These are phyloP conservation scores for Podarcis lilfordi DNA, from an alignment of 2,797 vertebrate species.

Conservation along the genomic window DNA sequence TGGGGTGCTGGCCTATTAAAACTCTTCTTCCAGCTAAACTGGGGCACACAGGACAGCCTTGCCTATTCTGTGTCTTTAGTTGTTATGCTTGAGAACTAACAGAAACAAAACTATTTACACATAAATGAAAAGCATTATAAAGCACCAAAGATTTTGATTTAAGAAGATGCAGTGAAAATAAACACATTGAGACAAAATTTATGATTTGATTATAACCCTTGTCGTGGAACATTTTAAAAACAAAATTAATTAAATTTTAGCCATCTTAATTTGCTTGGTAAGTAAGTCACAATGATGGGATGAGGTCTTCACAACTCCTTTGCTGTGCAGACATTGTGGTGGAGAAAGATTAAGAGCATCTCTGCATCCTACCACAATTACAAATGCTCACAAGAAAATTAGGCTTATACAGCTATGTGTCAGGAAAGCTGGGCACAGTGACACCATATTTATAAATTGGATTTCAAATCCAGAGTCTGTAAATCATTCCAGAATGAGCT, in stretches of 20 bases:
- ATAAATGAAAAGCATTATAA: background rate
- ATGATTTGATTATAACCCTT: background rate
- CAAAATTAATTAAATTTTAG: background rate
- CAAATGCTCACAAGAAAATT: background rate
- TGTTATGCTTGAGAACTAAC: background rate
- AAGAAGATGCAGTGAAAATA: background rate
- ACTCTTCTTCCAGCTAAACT: background rate
- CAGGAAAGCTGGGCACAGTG: background rate
- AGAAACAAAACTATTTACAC: rapidly evolving
- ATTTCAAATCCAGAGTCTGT: background rate
- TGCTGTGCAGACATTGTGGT: background rate
- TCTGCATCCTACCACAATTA: background rate
- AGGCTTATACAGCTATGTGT: background rate
- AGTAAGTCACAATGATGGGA: background rate
- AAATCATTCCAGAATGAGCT: background rate
- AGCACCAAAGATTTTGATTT: background rate
- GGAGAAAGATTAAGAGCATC: background rate
- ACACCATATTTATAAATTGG: background rate
- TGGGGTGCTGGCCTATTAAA: too few relatives aligned
- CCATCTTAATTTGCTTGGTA: background rate
- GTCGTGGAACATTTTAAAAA: background rate
- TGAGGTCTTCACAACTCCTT: background rate
- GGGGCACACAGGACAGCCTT: background rate
- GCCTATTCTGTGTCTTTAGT: background rate
- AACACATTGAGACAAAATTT: background rate